These are phyloP conservation scores for Rhimphoctona megacephalus DNA, from an alignment of 2,888 invertebrate genomes.

Conservation along the genomic window DNA sequence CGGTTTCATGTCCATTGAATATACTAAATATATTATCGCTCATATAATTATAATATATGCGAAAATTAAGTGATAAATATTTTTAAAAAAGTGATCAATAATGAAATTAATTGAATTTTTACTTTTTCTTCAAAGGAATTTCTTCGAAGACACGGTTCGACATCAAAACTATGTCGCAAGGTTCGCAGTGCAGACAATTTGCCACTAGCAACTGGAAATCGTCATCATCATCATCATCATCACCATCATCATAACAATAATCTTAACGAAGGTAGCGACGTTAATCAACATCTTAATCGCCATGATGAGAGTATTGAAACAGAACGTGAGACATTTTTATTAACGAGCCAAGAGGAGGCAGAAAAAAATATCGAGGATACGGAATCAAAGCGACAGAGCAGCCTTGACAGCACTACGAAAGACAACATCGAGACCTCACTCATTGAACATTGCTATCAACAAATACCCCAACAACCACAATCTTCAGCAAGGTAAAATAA, in stretches of 20 bases:
- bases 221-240: slow-evolving; percentile 76
- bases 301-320: slow-evolving; percentile 78
- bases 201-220: slow-evolving; percentile 84
- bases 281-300: slow-evolving; percentile 68
- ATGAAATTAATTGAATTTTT: slow-evolving; percentile 5
- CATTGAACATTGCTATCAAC: slow-evolving; percentile 74
- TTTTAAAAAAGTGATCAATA: not conserved
- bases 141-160: slow-evolving; percentile 91
- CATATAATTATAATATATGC: not conserved
- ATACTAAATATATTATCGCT: too few relatives aligned
- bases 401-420: slow-evolving; percentile 78
- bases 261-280: slow-evolving; percentile 66
- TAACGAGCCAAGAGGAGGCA: slow-evolving; percentile 78
- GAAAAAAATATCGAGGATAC: slow-evolving; percentile 79
- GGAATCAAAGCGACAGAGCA: slow-evolving; percentile 77
- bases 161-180: slow-evolving; percentile 92
- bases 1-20: not conserved
- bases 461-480: slow-evolving; percentile 64
- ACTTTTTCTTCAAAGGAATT: slow-evolving; percentile 86
- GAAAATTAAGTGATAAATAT: not conserved
- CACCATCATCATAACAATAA: slow-evolving; percentile 72
- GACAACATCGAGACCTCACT: slow-evolving; percentile 76
- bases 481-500: slow-evolving; percentile 77
- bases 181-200: slow-evolving; percentile 91
- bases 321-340: slow-evolving; percentile 80